Base-by-base conservation (phyloP, 2,888 invertebrate species). In the Eurois occulta region DNA sequence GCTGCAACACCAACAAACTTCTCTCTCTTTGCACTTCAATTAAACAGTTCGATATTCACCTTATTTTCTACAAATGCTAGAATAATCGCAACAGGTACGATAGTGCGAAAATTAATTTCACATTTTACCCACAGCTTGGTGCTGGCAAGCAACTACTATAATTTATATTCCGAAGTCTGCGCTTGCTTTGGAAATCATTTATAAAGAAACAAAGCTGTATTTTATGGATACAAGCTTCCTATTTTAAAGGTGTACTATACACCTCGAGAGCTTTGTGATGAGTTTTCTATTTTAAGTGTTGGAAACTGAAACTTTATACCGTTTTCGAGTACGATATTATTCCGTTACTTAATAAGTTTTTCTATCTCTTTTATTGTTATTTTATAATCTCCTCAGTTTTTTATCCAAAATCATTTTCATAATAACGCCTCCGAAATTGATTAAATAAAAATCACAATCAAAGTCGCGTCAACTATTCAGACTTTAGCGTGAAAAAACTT, bases 51-150 rank as follows among this genome's bases (percentile, higher is more conserved):
- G 83, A 66, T 67, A 64, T 70, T 52, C 32, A 7, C 41, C 70
- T 65, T 62, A 75, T 80, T 77, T 78, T 24, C 35, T 28, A 75
- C 71, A 67, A 81, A 72, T 60, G 77, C 66, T 83, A 71, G 80
- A 85, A 84, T 86, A 79, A 88, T 84, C 72, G 90, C 89, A 91
- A 91, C 91, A 91, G 90, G 91, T 91, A 78, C 41, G 70, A 68
- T 86, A 83, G 87, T 83, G 77, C 72, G 67, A 80, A 88, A 90
- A 87, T 90, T 90, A 90, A 90, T 90, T 85, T 86, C 79, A 85
- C 85, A 88, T 89, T 90, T 86, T 85, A 83, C 83, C 80, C 81
- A 77, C 79, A 78, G 74, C 78, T 79, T 79, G 83, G 85, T 82
- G 87, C 77, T 88, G 86, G 87, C 86, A 80, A 72, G 82, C 73